Conservation (phyloP, 1,140 invertebrate species). For the Rhopalosiphum maidis region DNA sequence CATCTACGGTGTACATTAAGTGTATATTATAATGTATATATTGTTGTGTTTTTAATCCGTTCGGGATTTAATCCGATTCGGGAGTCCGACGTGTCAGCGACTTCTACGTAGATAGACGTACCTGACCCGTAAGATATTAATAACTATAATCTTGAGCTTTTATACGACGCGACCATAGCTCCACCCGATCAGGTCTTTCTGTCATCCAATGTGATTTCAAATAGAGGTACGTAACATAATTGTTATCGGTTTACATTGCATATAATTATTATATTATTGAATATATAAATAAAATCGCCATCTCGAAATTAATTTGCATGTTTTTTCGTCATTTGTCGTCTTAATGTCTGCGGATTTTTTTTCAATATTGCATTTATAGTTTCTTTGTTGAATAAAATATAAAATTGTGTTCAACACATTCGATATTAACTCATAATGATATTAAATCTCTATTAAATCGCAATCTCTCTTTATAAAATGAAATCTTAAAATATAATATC, state of each 20-base stretch:
- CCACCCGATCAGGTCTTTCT: neutral
- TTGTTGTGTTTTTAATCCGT: neutral
- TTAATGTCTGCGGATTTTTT: neutral
- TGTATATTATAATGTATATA: neutral
- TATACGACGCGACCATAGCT: neutral
- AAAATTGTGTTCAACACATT: neutral
- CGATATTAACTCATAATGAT: neutral
- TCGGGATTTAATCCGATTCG: neutral
- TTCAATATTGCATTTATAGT: neutral
- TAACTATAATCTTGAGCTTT: neutral
- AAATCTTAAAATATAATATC: neutral
- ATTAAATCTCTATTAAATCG: neutral
- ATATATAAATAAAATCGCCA: neutral
- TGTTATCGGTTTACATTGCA: neutral
- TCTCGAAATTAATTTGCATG: neutral
- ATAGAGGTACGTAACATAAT: slow-evolving; percentile 8
- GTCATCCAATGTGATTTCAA: neutral
- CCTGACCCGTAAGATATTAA: slow-evolving; percentile 18
- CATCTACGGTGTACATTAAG: neutral
- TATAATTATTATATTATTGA: neutral
- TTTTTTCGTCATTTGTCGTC: slow-evolving; percentile 9
- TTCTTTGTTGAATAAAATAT: neutral
- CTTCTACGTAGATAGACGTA: neutral
- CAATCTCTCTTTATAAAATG: neutral
- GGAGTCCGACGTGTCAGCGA: neutral